Conservation (phyloP, 2,888 invertebrate species). For the Sthenelais limicola region DNA sequence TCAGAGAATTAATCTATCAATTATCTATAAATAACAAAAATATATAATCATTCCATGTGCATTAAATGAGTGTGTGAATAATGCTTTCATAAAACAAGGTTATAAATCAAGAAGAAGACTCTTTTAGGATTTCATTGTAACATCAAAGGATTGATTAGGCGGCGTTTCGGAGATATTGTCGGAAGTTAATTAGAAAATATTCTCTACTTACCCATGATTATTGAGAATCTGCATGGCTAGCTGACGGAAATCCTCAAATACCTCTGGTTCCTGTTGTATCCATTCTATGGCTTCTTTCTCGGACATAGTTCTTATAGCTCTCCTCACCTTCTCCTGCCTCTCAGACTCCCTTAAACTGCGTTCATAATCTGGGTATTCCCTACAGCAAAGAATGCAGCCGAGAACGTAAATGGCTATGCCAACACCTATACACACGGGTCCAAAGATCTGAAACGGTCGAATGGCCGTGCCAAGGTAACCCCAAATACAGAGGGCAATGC, state of each 20-base stretch:
- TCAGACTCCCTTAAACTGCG: constrained; percentile 24
- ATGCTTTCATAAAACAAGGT: too few species aligned
- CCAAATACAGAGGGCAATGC: constrained; percentile 49
- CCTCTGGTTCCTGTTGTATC: constrained; percentile 45
- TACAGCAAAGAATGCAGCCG: constrained; percentile 47
- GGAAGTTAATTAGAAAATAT: too few species aligned
- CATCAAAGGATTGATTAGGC: too few species aligned
- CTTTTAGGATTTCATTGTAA: too few species aligned
- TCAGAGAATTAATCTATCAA: too few species aligned
- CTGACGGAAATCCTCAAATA: constrained; percentile 43
- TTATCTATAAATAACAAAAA: too few species aligned
- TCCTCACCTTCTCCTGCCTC: constrained; percentile 38
- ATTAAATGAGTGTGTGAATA: too few species aligned
- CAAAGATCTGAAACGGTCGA: constrained; percentile 49
- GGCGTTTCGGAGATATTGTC: too few species aligned
- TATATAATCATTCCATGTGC: too few species aligned
- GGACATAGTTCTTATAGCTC: constrained; percentile 27
- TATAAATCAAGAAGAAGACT: too few species aligned
- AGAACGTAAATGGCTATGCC: constrained; percentile 45
- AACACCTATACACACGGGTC: constrained; percentile 46
- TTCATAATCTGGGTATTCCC: constrained; percentile 44
- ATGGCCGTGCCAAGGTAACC: constrained; percentile 46
- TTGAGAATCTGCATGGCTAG: constrained; percentile 41
- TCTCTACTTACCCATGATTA: constrained; percentile 42
- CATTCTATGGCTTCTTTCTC: constrained; percentile 38